Evolutionary conservation across 2,888 invertebrate genomes (phyloP).

Genomic region (Gymnosoma rotundatum): DNA sequence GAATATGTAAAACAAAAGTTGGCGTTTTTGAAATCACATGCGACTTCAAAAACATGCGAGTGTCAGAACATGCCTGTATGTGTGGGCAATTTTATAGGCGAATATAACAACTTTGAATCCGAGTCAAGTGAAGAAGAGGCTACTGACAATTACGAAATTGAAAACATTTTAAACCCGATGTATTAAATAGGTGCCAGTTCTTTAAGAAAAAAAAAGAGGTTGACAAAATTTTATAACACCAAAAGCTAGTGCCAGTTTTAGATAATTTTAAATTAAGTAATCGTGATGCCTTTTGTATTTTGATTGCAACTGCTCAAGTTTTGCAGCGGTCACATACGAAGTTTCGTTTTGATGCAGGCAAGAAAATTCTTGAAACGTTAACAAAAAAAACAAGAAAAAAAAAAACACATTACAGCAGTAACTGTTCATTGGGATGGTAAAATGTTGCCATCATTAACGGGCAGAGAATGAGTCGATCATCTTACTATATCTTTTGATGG

Average conservation of each 20-base stretch:
- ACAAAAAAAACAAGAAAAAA: conserved; percentile 12
- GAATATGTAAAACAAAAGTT: too few relatives aligned
- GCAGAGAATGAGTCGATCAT: conserved; percentile 2
- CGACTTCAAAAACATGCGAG: too few relatives aligned
- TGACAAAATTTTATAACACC: conserved; percentile 7
- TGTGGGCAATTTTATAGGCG: not conserved
- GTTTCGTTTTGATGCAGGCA: conserved; percentile 8
- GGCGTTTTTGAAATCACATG: too few relatives aligned
- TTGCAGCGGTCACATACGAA: not conserved
- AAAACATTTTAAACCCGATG: not conserved
- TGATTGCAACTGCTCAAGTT: not conserved
- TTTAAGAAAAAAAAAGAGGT: not conserved
- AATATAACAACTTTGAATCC: not conserved
- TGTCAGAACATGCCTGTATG: too few relatives aligned
- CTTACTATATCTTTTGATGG: conserved; percentile 4
- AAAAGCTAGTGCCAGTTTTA: conserved; percentile 1
- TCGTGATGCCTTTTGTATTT: not conserved
- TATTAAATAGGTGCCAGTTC: not conserved
- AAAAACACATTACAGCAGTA: not conserved
- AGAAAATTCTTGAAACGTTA: not conserved
- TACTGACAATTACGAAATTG: not conserved
- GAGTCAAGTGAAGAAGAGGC: conserved; percentile 3
- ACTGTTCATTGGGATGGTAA: too few relatives aligned
- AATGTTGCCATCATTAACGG: conserved; percentile 6
- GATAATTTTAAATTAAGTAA: not conserved